Evolutionary conservation across 1,140 invertebrate genomes (phyloP), one percentile per base, ranked within the genome.

Genomic region (Drosophila tani): DNA sequence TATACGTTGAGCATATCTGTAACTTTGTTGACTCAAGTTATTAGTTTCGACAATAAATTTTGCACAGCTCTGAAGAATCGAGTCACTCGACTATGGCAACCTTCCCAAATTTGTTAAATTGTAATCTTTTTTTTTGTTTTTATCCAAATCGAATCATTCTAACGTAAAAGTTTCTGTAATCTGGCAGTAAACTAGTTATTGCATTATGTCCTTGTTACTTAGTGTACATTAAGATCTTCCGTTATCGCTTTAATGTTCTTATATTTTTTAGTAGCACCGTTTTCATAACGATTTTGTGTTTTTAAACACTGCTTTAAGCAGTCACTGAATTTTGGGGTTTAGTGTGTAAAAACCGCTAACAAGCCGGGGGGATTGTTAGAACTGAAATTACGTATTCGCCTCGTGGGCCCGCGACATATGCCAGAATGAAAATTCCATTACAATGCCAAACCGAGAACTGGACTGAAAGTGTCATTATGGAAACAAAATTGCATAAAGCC

Each of bases 311-410:
- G 53, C 32, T 47, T 38, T 46, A 19, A 11, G 38, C 5, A 24
- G 14, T n/a, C 35, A 58, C 57, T 71, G 47, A 35, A 27, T 41
- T 49, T 19, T 24, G 24, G 19, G 29, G 8, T 17, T 40, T 19
- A 2, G 45, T 47, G 29, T 38, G 38, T 32, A n/a, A 32, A 46
- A 47, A 40, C 50, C 19, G 12, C 17, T 45, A 41, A 55, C 21
- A 38, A 59, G 55, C 51, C 19, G 24, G 14, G 53, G 19, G 69
- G 19, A 15, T 21, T 57, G 55, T 43, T 51, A 43, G 41, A 68
- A 47, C 24, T 24, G 38, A 57, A 66, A 74, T 76, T 83, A 76
- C 82, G 76, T 55, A 83, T 85, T 64, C 81, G 71, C 79, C 60
- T 45, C 14, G 40, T 57, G 47, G 65, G 50, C 51, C 11, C 29